Evolutionary conservation across 2,113 vertebrate genomes (phyloP).

Genomic region (Recurvirostra avosetta): DNA sequence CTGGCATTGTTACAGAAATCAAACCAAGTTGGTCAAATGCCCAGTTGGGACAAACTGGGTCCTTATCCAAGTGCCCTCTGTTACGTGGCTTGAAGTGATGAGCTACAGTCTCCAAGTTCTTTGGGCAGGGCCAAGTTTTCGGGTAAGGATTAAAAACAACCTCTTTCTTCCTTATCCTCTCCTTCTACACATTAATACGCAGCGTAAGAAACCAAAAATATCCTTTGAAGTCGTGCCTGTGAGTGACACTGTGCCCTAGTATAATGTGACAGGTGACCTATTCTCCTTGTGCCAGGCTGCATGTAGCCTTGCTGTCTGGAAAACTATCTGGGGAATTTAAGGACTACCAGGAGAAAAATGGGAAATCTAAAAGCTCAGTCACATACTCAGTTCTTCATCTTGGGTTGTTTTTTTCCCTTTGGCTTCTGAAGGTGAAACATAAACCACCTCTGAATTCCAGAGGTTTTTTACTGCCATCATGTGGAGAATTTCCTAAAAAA

Average conservation of each 20-base stretch:
- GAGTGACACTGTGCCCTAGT: constrained; percentile 5
- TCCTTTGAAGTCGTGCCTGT: background rate
- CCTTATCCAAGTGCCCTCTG: background rate
- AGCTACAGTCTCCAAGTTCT: background rate
- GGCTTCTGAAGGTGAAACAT: constrained; percentile 26
- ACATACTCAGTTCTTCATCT: constrained; percentile 26
- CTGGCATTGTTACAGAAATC: constrained; percentile 36
- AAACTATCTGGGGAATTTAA: constrained; percentile 39
- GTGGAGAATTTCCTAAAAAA: constrained; percentile 23
- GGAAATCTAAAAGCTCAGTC: constrained; percentile 45
- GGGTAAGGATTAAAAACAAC: background rate
- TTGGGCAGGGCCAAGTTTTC: background rate
- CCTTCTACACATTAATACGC: background rate
- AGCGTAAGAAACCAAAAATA: constrained; percentile 28
- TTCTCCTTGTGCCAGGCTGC: constrained; percentile 4
- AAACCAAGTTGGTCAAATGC: constrained; percentile 41
- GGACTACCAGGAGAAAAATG: constrained; percentile 40
- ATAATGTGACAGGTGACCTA: background rate
- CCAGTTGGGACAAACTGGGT: constrained; percentile 5
- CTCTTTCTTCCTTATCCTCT: background rate
- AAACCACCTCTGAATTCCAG: background rate
- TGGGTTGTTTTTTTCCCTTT: background rate
- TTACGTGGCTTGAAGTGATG: background rate
- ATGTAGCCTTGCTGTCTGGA: background rate
- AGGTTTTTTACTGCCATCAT: constrained; percentile 67